A percentile compares a stretch with the other conserved stretches of the same genome.
phyloP scores from a whole-genome alignment of 2,888 invertebrate genomes.

The Cheilosia urbana region DNA sequence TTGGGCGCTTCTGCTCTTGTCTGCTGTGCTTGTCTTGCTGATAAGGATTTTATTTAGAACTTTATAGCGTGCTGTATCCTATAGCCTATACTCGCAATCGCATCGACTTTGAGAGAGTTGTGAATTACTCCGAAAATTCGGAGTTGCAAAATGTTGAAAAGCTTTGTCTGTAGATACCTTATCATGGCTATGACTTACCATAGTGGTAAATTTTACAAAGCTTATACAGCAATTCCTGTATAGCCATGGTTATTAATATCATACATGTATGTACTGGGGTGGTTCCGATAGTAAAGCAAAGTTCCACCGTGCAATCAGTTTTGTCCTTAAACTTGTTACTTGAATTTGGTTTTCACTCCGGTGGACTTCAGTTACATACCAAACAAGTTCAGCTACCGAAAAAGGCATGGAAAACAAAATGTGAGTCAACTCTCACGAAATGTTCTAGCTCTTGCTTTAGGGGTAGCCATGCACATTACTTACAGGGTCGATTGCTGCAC shows the following conservation, averaged over 20 bases:
- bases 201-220: neutral
- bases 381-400: constrained; percentile 44
- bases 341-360: constrained; percentile 63
- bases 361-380: constrained; percentile 41
- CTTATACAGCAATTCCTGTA: neutral
- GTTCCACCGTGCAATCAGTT: constrained; percentile 42
- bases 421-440: constrained; percentile 25
- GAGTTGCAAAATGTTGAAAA: constrained; percentile 46
- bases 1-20: constrained; percentile 49
- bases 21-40: constrained; percentile 27
- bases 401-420: neutral
- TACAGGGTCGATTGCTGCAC: constrained; percentile 10
- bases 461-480: neutral
- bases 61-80: neutral
- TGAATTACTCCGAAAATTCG: constrained; percentile 57
- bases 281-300: neutral
- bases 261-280: constrained; percentile 27
- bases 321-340: constrained; percentile 72
- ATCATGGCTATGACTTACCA: neutral
- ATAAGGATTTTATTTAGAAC: constrained; percentile 24
- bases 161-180: constrained; percentile 9
- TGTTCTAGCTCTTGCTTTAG: constrained; percentile 6
- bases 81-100: neutral
- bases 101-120: constrained; percentile 1
- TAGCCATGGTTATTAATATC: neutral